Evolutionary conservation across 2,113 vertebrate species (phyloP), one percentile per base, ranked within the genome.

Genomic region (Oncorhynchus nerka): DNA sequence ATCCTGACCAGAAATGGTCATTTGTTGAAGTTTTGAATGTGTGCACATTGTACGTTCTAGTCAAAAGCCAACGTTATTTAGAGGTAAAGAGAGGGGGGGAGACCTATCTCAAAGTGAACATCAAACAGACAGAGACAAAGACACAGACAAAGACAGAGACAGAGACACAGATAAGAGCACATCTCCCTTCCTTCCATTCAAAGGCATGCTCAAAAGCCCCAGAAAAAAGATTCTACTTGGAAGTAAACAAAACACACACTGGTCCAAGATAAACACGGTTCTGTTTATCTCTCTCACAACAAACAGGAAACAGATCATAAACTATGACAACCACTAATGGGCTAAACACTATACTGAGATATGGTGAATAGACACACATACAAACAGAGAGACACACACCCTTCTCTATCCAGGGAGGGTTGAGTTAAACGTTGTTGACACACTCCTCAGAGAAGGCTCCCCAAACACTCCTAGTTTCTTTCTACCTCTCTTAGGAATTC

Each of bases 301-400:
- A 30, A 15, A 67, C 24, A 24, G 62, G 62, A 22, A 22, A 64
- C 62, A 67, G 3, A 26, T 8, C n/a, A 62, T 62, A 22, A 30
- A 30, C 26, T 67, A 67, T 28, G 4, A 71, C 26, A 71, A 30
- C 12, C 5, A 71, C n/a, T 28, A 13, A 67, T 7, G 3, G 26
- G 12, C 22, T 9, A 57, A 71, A 57, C 22, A 26, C 2, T 19
- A 48, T n/a, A 67, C 65, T 12, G 20, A 34, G 11, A 68, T 15
- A 68, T 45, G 28, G 19, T 19, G 34, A 15, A 32, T 2, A 34
- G 12, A 34, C 66, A 34, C 28, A 70, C 68, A 70, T 39, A 48
- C 68, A 69, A 32, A 69, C 68, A 69, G 30, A n/a, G 34, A 45
- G 16, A 55, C 69, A 71, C 11, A 72, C 70, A 72, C 49, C 57